These are phyloP conservation scores for Ornithorhynchus anatinus DNA, from an alignment of 2,113 vertebrate genomes.

Conservation along the genomic window DNA sequence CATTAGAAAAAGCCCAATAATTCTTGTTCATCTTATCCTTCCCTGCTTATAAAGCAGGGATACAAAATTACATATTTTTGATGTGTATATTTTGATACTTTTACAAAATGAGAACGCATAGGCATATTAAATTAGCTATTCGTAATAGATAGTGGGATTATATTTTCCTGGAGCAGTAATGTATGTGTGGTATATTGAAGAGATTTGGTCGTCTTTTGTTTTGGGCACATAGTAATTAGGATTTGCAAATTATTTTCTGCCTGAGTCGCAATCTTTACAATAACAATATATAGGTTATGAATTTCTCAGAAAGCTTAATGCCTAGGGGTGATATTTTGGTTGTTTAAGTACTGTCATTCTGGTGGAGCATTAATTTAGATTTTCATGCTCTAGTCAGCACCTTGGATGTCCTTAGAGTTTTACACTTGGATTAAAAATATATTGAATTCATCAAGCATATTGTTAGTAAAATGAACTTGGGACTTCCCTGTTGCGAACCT, in stretches of 20 bases:
- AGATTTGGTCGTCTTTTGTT: constrained; percentile 22
- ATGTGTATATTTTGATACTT: constrained; percentile 18
- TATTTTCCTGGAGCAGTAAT: constrained; percentile 34
- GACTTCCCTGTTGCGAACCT: constrained; percentile 46
- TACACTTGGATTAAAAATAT: constrained; percentile 64
- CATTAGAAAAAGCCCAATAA: constrained; percentile 15
- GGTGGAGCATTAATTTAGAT: constrained; percentile 59
- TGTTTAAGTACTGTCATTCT: constrained; percentile 62
- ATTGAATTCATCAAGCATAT: constrained; percentile 57
- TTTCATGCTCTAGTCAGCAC: constrained; percentile 61
- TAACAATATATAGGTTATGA: constrained; percentile 66
- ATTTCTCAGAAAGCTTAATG: constrained; percentile 61
- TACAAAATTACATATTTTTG: constrained; percentile 25
- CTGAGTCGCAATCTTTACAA: constrained; percentile 60
- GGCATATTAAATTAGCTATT: constrained; percentile 13
- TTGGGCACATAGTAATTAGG: constrained; percentile 38
- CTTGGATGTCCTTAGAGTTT: constrained; percentile 59
- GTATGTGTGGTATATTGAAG: constrained; percentile 42
- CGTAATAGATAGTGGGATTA: constrained; percentile 21
- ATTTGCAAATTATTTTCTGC: constrained; percentile 64
- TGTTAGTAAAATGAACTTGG: constrained; percentile 57
- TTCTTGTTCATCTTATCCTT: neutral
- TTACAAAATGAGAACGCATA: neutral
- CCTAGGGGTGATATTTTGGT: constrained; percentile 60
- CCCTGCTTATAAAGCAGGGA: neutral